Percentiles rank a stretch among this genome's conserved stretches.
phyloP scores from a whole-genome alignment of 2,797 vertebrate genomes.

The Platalea minor region DNA sequence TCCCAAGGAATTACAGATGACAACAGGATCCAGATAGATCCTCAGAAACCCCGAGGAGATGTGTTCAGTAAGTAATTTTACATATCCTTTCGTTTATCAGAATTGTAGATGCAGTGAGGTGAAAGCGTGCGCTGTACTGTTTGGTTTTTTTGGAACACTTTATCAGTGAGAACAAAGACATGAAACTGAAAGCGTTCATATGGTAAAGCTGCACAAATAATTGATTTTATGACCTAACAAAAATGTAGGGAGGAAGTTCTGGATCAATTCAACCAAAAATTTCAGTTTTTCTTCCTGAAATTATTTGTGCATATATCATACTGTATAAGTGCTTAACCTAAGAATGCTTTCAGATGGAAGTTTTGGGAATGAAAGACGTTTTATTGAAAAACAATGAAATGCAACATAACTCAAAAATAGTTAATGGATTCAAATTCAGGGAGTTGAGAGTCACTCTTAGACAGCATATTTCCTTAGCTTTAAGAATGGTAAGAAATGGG shows the following conservation, averaged over 20 bases:
- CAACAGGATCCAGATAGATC: conserved; percentile 88
- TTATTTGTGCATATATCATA: not conserved
- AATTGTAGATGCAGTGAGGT: not conserved
- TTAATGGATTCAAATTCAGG: not conserved
- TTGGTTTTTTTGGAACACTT: not conserved
- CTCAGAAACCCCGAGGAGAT: conserved; percentile 92
- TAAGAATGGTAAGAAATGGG: not conserved
- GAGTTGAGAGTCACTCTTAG: not conserved
- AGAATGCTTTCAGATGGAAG: not conserved
- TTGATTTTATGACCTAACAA: not conserved
- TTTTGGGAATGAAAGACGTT: not conserved
- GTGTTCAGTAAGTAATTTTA: conserved; percentile 89
- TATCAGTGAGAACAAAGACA: not conserved
- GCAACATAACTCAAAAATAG: not conserved
- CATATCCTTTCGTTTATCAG: not conserved
- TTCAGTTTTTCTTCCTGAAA: not conserved
- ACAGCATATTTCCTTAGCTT: not conserved
- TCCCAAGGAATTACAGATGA: conserved; percentile 74
- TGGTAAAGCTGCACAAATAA: not conserved
- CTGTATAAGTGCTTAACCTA: not conserved
- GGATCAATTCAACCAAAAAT: not conserved
- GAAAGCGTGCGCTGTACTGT: not conserved
- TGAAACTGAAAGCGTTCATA: not conserved
- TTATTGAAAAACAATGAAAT: not conserved
- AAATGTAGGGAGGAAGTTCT: not conserved